Evolutionary conservation across 37 sponge, comb jelly and placozoan species (phyloP), one percentile per base, ranked within the genome.

Genomic region (Dysidea cf. avara): DNA sequence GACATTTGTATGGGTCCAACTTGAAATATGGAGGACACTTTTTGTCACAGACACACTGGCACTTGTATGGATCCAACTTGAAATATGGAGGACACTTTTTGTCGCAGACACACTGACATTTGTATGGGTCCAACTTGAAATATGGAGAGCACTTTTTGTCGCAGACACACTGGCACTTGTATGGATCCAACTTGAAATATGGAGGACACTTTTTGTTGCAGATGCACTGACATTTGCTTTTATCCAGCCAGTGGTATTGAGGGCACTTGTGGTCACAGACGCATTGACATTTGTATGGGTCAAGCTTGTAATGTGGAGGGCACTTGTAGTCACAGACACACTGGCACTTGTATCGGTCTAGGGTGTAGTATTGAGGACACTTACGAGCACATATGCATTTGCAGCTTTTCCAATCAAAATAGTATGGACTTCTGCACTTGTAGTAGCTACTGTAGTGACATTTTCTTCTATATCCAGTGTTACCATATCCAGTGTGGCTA

Each of bases 241-340:
- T 3, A 32, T 61, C 33, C 3, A 61, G 63, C 31, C 35, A 30
- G 63, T 21, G 26, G 33, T 16, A 16, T 3, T 16, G 30, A 61
- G 32, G 63, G 26, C 63, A 61, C 33, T 35, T 61, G 17, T 61
- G 17, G 7, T 28, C 33, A 7, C 63, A 61, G 7, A 61, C 63
- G 26, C 63, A 61, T 28, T 61, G 32, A 7, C 63, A 61, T 7
- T 61, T 28, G 35, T 61, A 31, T 61, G 58, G 29, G 11, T 56
- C 58, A 6, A 56, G 11, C 7, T 12, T 56, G 58, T 56, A 56
- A 28, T 26, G 7, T 56, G 58, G 28, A 28, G 58, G 58, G 29
- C 58, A 56, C 7, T 56, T 26, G 25, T 13, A 7, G 7, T 26
- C 11, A 13, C 58, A 56, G 29, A 12, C 7, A 56, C 58, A 56